These are phyloP conservation scores for Drosophila meridiana DNA, from an alignment of 2,888 invertebrate species.

Conservation along the genomic window DNA sequence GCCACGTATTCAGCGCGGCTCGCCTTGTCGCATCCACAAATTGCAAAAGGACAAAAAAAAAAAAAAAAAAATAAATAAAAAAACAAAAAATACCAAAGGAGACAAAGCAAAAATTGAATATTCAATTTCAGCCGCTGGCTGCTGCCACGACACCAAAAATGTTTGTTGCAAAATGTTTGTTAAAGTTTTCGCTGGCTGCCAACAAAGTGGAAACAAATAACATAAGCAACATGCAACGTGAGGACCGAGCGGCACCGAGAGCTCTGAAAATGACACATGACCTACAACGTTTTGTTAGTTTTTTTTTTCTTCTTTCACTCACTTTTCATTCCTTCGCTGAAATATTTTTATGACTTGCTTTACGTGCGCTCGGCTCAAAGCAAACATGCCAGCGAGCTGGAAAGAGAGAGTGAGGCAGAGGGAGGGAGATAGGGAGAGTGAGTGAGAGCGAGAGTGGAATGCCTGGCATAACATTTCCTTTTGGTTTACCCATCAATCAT, in stretches of 20 bases:
- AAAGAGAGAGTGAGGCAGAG: not conserved
- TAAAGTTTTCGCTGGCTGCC: constrained; percentile 42
- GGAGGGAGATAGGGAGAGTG: not conserved
- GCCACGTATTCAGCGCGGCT: constrained; percentile 26
- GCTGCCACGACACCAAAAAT: constrained; percentile 50
- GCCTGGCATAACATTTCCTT: constrained; percentile 22
- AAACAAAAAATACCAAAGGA: constrained; percentile 35
- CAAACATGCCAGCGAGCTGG: constrained; percentile 38
- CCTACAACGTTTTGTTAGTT: constrained; percentile 72
- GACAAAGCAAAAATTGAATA: constrained; percentile 69
- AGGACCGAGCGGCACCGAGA: constrained; percentile 36
- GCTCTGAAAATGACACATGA: constrained; percentile 75
- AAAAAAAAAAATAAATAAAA: not conserved
- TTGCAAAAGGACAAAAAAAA: not conserved
- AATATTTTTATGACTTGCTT: constrained; percentile 79
- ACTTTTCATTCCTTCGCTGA: constrained; percentile 55
- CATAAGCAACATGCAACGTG: constrained; percentile 61
- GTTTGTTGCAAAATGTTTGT: constrained; percentile 46
- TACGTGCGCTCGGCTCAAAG: constrained; percentile 54
- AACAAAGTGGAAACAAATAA: constrained; percentile 70
- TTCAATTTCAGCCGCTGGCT: constrained; percentile 64
- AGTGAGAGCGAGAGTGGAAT: not conserved
- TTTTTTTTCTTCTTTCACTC: constrained; percentile 20
- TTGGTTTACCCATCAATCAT: constrained; percentile 67
- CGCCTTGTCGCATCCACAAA: constrained; percentile 1